These are phyloP conservation scores for Drosophila kohkoa DNA, from an alignment of 1,140 invertebrate genomes.

Conservation along the genomic window DNA sequence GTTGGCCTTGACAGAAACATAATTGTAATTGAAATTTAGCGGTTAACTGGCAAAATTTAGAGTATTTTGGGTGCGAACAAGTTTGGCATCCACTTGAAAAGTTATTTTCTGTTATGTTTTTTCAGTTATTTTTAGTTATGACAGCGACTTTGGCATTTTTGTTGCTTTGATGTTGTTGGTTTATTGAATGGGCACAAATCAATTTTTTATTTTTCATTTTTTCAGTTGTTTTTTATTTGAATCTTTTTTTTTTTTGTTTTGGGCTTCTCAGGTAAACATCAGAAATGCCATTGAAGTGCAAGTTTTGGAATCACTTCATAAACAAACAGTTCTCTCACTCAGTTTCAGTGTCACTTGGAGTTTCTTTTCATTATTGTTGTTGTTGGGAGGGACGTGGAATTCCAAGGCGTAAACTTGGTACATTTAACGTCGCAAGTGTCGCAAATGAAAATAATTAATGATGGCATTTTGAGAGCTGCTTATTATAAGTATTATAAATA, in stretches of 20 bases:
- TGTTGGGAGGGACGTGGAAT: slow-evolving; percentile 24
- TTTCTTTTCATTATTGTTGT: not conserved
- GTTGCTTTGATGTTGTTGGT: slow-evolving; percentile 22
- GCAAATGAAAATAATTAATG: slow-evolving; percentile 69
- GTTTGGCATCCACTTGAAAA: slow-evolving; percentile 4
- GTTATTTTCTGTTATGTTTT: slow-evolving; percentile 20
- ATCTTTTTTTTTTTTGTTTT: not conserved
- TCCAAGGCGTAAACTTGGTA: slow-evolving; percentile 31
- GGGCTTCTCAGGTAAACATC: slow-evolving; percentile 2
- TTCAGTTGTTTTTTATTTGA: not conserved
- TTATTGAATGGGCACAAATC: slow-evolving; percentile 39
- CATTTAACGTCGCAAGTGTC: slow-evolving; percentile 45
- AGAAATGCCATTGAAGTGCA: slow-evolving; percentile 29
- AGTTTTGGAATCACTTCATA: slow-evolving; percentile 1
- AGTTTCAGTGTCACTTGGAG: not conserved
- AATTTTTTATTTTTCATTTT: slow-evolving; percentile 26
- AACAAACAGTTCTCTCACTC: slow-evolving; percentile 13
- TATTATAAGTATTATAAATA: slow-evolving; percentile 50
- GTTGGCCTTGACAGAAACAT: slow-evolving; percentile 9
- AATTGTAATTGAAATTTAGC: not conserved
- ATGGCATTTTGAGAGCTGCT: slow-evolving; percentile 54
- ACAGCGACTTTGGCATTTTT: slow-evolving; percentile 37
- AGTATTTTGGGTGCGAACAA: slow-evolving; percentile 17
- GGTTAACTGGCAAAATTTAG: not conserved
- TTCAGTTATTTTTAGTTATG: slow-evolving; percentile 29